Base-by-base conservation (phyloP, 2,888 invertebrate genomes). In the Eugnorisma glareosa region DNA sequence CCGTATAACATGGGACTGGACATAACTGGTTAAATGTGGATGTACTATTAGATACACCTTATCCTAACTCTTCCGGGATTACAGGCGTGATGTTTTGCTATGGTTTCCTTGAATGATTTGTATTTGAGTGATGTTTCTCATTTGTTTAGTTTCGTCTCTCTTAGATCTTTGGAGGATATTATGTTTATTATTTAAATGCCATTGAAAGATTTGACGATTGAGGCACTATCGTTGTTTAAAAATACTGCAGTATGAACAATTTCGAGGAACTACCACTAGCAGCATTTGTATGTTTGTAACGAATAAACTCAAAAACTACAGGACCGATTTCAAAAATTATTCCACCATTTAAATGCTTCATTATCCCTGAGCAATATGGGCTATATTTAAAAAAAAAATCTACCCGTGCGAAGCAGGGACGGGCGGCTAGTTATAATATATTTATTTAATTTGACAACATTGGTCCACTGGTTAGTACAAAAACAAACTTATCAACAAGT, bases 161-260 rank as follows among this genome's bases (percentile, higher is more conserved):
- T 79, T 67, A 79, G 67, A 79, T 79, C 59, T 67, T 67, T 24
- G 51, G 28, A 43, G 28, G 2, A 71, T 66, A 15, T 15, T 5
- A 18, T 21, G 73, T 79, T 79, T 79, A 73, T 79, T 72, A 72
- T 74, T 45, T 28, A 18, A 74, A 74, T 61, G 28, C 28, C 35
- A 71, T 67, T 67, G 11, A 59, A 43, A 72, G 43, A n/a, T 37
- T 54, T 61, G 67, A 45, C n/a, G 73, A 79, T 72, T 59, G 79
- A 79, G 0, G 28, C 79, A 79, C 78, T 79, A 45, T 45, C 10
- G 13, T 28, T 21, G 37, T 51, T 72, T 43, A 57, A 31, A 67
- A 51, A 67, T 28, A 61, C 43, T 51, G 13, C 24, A 24, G 5
- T 35, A 51, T 68, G 18, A 31, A 21, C 5, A 1, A 13, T 45